phyloP scores from a whole-genome alignment of 2,888 invertebrate genomes.

The Plutella xylostella region DNA sequence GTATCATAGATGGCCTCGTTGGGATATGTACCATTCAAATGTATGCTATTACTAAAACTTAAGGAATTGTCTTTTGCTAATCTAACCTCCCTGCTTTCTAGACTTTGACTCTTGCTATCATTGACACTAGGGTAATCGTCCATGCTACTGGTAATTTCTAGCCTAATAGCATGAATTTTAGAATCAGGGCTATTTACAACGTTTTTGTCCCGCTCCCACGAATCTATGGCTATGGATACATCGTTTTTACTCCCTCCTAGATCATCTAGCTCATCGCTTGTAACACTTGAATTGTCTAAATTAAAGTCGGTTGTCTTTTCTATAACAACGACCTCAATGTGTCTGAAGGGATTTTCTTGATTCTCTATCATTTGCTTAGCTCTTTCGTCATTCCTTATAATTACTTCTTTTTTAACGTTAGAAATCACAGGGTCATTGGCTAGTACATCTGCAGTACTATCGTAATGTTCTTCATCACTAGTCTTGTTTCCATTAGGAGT shows the following conservation, averaged over 20 bases:
- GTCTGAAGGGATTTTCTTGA: constrained; percentile 59
- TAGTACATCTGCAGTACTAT: constrained; percentile 51
- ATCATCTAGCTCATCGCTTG: constrained; percentile 55
- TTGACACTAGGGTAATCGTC: constrained; percentile 48
- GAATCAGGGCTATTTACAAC: constrained; percentile 35
- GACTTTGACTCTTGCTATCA: constrained; percentile 30
- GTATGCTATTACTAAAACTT: constrained; percentile 66
- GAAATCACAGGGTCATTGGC: constrained; percentile 62
- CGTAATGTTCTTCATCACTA: constrained; percentile 52
- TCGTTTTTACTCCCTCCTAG: constrained; percentile 48
- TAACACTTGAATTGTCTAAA: constrained; percentile 53
- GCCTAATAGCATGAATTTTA: constrained; percentile 59
- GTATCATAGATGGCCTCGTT: constrained; percentile 68
- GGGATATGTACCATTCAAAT: constrained; percentile 67
- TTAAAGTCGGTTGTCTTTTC: constrained; percentile 63
- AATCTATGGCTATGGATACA: constrained; percentile 54
- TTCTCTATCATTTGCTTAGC: constrained; percentile 57
- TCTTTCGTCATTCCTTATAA: constrained; percentile 55
- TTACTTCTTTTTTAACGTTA: constrained; percentile 62
- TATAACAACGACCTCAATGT: constrained; percentile 65
- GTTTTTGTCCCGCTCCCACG: constrained; percentile 54
- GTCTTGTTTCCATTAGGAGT: constrained; percentile 44
- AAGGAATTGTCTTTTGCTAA: constrained; percentile 55
- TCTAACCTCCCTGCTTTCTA: constrained; percentile 44
- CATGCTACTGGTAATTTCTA: constrained; percentile 62